Evolutionary conservation across 2,113 vertebrate species (phyloP).

Genomic region (Aythya baeri): DNA sequence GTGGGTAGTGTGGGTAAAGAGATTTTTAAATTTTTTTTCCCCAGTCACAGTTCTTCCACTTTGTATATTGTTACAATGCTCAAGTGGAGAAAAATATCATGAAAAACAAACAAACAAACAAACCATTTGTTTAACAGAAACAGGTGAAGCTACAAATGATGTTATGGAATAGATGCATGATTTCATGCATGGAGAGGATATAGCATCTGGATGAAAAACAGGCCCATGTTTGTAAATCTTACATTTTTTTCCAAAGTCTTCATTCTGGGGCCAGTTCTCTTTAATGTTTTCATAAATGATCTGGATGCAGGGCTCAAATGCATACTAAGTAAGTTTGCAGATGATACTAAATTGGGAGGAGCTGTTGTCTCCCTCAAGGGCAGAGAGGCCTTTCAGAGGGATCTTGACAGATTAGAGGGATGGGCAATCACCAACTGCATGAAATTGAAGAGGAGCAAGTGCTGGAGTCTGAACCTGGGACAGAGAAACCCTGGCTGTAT

Average conservation of each 20-base stretch:
- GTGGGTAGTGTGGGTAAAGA: background rate
- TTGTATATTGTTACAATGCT: background rate
- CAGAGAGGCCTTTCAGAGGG: background rate
- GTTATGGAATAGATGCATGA: background rate
- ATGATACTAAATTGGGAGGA: background rate
- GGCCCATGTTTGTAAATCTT: background rate
- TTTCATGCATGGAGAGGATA: background rate
- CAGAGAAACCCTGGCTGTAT: background rate
- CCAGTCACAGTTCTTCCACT: background rate
- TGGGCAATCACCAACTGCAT: background rate
- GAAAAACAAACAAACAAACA: background rate
- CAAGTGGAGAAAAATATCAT: background rate
- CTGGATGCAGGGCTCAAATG: background rate
- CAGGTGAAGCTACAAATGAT: background rate
- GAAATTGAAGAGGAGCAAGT: background rate
- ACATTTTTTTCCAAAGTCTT: background rate
- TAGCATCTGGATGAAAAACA: background rate
- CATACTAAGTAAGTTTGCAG: background rate
- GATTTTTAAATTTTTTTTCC: background rate
- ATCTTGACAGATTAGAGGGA: background rate
- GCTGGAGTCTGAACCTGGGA: background rate
- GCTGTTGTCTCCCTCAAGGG: background rate
- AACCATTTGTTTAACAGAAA: background rate
- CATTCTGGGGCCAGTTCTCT: background rate
- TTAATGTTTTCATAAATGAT: background rate